Conservation (phyloP, 2,113 vertebrate species). For the Papio anubis region DNA sequence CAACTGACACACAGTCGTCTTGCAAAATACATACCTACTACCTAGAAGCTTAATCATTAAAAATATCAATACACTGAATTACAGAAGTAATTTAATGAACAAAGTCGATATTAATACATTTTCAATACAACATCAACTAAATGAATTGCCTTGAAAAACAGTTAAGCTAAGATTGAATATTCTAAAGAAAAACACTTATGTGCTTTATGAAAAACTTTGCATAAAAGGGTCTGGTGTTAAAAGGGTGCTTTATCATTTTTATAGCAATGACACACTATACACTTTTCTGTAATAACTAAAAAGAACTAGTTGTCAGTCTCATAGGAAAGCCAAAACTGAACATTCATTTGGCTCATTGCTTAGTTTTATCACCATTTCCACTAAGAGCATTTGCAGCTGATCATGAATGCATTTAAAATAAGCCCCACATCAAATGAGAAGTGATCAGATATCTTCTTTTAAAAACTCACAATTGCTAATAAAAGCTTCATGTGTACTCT, state of each 20-base stretch:
- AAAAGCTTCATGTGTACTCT: constrained; percentile 1
- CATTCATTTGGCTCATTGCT: neutral
- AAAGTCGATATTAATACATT: constrained; percentile 17
- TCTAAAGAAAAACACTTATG: constrained; percentile 26
- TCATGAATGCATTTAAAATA: constrained; percentile 51
- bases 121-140: constrained; percentile 36
- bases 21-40: neutral
- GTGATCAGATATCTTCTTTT: neutral
- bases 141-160: constrained; percentile 39
- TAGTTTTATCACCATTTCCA: neutral
- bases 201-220: constrained; percentile 23
- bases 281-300: constrained; percentile 27
- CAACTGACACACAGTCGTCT: neutral
- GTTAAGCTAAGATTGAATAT: constrained; percentile 19
- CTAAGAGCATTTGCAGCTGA: constrained; percentile 24
- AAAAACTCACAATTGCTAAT: constrained; percentile 9
- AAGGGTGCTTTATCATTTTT: neutral
- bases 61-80: constrained; percentile 37
- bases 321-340: neutral
- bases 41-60: neutral
- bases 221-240: constrained; percentile 13
- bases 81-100: constrained; percentile 20
- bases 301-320: neutral
- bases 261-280: neutral
- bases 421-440: constrained; percentile 9